Evolutionary conservation across 2,888 invertebrate genomes (phyloP), one percentile per base, ranked within the genome.

Genomic region (Dolomedes plantarius): DNA sequence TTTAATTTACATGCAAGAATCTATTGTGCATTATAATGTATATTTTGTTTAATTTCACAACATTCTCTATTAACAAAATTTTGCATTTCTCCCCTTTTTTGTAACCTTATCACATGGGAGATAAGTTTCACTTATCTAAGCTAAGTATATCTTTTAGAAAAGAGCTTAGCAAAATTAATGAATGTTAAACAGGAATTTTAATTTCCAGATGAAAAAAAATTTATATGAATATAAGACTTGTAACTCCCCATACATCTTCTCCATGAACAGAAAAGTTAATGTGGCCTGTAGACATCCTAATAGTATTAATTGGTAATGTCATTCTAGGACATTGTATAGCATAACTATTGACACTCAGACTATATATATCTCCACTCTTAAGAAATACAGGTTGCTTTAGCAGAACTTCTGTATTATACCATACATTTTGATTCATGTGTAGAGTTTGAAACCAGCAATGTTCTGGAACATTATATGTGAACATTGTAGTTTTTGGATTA

Each of bases 191-290:
- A n/a, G n/a, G n/a, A n/a, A n/a, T n/a, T n/a, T n/a, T n/a, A n/a
- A n/a, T n/a, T n/a, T n/a, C n/a, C n/a, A n/a, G n/a, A n/a, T n/a
- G n/a, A n/a, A n/a, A n/a, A n/a, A n/a, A 36, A 9, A 7, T 9
- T 67, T 32, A 73, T n/a, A 73, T 56, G 50, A 73, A 73, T n/a
- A 73, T 73, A 11, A 73, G 56, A 28, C 50, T 28, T 31, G 46
- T 73, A 36, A 73, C 13, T 2, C 73, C 73, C 78, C 78, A 85
- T n/a, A 72, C 46, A 19, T 69, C 73, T 46, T 78, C 68, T 1
- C 78, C 72, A 69, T 85, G 85, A 41, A 62, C 28, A n/a, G 78
- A 36, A 31, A 85, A 67, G 69, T 85, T 78, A 19, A 85, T 68
- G 32, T 36, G 32, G 2, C 85, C 78, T 56, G 16, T 28, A 28